phyloP scores from a whole-genome alignment of 2,888 invertebrate genomes.

The Acanthoscelides obtectus region DNA sequence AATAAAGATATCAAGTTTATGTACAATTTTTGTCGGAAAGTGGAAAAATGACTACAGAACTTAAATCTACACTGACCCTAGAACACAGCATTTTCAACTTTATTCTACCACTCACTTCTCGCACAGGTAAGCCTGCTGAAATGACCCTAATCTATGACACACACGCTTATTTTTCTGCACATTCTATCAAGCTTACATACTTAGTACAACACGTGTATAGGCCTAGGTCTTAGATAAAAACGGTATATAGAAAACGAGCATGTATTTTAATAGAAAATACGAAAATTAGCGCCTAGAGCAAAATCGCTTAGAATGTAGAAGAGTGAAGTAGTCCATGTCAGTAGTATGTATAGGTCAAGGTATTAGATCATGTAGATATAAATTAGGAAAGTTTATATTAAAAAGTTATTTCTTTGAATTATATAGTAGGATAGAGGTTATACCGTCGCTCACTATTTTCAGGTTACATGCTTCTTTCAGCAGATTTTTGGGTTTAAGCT shows the following conservation, averaged over 20 bases:
- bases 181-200: background rate
- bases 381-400: too few relatives aligned
- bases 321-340: background rate
- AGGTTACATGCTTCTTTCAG: too few relatives aligned
- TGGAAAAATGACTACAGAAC: too few relatives aligned
- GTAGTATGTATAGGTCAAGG: background rate
- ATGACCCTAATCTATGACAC: background rate
- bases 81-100: background rate
- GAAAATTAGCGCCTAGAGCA: background rate
- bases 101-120: background rate
- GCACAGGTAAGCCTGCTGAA: background rate
- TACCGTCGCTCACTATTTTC: too few relatives aligned
- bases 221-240: too few relatives aligned
- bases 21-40: too few relatives aligned
- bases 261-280: background rate
- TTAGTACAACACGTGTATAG: background rate
- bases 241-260: background rate
- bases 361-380: background rate
- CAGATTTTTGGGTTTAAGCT: too few relatives aligned
- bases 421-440: too few relatives aligned
- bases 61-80: background rate
- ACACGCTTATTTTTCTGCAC: background rate
- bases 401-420: too few relatives aligned
- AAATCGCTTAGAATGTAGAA: background rate
- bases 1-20: too few relatives aligned